Evolutionary conservation across 2,888 invertebrate species (phyloP).

Genomic region (Unio pictorum): DNA sequence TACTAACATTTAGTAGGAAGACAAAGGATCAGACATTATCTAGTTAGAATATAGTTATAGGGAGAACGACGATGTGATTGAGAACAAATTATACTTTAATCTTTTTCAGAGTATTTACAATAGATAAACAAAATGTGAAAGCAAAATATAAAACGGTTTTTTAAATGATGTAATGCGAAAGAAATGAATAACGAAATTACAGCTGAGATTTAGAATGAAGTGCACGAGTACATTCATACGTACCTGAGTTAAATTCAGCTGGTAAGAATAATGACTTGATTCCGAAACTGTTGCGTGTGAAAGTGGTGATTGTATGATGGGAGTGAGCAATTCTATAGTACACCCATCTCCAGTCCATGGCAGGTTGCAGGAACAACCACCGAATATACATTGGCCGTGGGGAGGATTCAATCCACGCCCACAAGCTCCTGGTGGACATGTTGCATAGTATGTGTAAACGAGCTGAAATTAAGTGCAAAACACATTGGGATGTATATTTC

Average conservation of each 20-base stretch:
- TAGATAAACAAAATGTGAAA: too few relatives aligned
- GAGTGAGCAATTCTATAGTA: conserved; percentile 17
- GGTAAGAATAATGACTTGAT: conserved; percentile 1
- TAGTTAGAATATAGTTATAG: too few relatives aligned
- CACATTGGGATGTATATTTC: too few relatives aligned
- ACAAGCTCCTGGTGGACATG: conserved; percentile 39
- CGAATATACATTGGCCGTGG: conserved; percentile 40
- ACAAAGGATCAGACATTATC: not conserved
- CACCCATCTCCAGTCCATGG: conserved; percentile 48
- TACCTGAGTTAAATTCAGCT: conserved; percentile 8
- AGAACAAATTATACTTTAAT: too few relatives aligned
- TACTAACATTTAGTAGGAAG: not conserved
- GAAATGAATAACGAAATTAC: too few relatives aligned
- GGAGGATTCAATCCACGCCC: conserved; percentile 24
- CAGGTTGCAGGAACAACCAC: conserved; percentile 36
- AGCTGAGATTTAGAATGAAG: too few relatives aligned
- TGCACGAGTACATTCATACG: too few relatives aligned
- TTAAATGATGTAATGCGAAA: too few relatives aligned
- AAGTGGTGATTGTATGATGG: conserved; percentile 9
- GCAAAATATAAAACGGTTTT: too few relatives aligned
- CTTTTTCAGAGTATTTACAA: too few relatives aligned
- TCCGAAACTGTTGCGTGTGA: conserved; percentile 3
- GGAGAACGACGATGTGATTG: too few relatives aligned
- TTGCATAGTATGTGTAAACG: conserved; percentile 23
- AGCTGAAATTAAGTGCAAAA: conserved; percentile 16